A percentile compares a stretch with the other conserved stretches of the same genome.
These are phyloP conservation scores for Apis florea DNA, from an alignment of 1,140 invertebrate species.

Conservation along the genomic window DNA sequence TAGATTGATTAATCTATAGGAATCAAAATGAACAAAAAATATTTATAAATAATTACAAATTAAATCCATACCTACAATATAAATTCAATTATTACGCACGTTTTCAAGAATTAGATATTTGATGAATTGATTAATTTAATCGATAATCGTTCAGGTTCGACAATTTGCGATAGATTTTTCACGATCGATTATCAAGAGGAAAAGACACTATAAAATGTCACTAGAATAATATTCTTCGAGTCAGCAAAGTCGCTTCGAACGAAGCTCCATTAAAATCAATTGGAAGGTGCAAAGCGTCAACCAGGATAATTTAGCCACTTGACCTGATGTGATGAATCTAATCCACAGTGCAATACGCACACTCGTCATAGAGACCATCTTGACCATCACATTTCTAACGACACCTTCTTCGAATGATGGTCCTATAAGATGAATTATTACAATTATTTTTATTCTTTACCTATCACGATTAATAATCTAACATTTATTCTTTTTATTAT, in stretches of 20 bases:
- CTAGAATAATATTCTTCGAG: slow-evolving; percentile 56
- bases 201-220: slow-evolving; percentile 43
- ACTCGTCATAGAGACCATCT: slow-evolving; percentile 44
- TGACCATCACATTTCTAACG: background rate
- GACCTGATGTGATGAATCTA: slow-evolving; percentile 68
- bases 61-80: too few species aligned
- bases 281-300: slow-evolving; percentile 77
- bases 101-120: background rate
- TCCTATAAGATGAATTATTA: background rate
- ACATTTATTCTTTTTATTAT: background rate
- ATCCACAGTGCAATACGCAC: slow-evolving; percentile 65
- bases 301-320: slow-evolving; percentile 75
- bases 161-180: slow-evolving; percentile 3
- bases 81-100: background rate
- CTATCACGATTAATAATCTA: background rate
- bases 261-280: slow-evolving; percentile 77
- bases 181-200: background rate
- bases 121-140: background rate
- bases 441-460: background rate
- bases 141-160: background rate
- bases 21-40: too few species aligned
- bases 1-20: background rate
- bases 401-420: background rate
- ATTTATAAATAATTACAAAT: too few species aligned
- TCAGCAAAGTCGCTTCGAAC: slow-evolving; percentile 58